Evolutionary conservation across 2,797 vertebrate species (phyloP).

Genomic region (Urophycis tenuis): DNA sequence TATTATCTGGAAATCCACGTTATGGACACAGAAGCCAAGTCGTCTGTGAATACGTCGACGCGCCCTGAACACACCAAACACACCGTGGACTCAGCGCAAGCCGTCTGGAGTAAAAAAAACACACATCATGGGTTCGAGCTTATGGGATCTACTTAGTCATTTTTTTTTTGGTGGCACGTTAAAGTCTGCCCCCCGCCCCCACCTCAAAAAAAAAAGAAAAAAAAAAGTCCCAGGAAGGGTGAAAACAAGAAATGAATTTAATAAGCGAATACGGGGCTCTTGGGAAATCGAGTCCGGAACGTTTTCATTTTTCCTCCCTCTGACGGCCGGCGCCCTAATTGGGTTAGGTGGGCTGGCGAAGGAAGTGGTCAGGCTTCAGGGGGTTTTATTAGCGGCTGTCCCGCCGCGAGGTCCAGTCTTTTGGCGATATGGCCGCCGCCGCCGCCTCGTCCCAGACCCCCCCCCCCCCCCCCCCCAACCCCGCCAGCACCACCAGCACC

Average conservation of each 20-base stretch:
- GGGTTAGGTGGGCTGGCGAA: conserved; percentile 60
- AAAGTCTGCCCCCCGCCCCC: conserved; percentile 36
- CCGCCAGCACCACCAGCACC: conserved; percentile 29
- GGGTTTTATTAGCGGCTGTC: conserved; percentile 64
- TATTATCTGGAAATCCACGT: conserved; percentile 53
- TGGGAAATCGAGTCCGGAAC: conserved; percentile 58
- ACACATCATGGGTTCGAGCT: conserved; percentile 36
- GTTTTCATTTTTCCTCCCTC: conserved; percentile 63
- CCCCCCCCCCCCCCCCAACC: conserved; percentile 22
- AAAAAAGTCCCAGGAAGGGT: conserved; percentile 41
- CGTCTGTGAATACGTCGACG: conserved; percentile 30
- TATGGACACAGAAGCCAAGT: conserved; percentile 35
- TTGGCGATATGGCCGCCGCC: not conserved
- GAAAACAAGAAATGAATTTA: conserved; percentile 59
- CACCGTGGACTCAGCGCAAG: not conserved
- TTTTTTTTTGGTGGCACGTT: conserved; percentile 55
- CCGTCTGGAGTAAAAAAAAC: not conserved
- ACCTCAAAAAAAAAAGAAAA: conserved; percentile 32
- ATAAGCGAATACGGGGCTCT: conserved; percentile 54
- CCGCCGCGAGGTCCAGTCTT: conserved; percentile 35
- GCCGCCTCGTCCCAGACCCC: conserved; percentile 35
- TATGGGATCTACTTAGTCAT: conserved; percentile 34
- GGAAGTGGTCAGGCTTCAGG: conserved; percentile 71
- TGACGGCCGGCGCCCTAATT: conserved; percentile 58
- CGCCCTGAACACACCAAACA: not conserved